phyloP scores from a whole-genome alignment of 2,888 invertebrate genomes.

The Lordiphosa andalusiaca region DNA sequence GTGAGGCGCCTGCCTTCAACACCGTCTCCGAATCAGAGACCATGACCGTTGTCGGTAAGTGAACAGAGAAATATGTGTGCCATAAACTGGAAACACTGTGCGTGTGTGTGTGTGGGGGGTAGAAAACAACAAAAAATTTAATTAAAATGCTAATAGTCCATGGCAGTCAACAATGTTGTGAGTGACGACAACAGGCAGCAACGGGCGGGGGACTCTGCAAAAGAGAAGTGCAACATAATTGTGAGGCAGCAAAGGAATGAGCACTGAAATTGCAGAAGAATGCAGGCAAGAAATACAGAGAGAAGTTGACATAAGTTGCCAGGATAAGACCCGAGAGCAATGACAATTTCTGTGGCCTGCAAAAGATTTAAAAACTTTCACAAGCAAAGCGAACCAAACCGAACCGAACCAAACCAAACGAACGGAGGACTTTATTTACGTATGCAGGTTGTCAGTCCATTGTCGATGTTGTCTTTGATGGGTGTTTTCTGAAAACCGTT shows the following conservation, averaged over 20 bases:
- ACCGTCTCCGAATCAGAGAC: slow-evolving; percentile 88
- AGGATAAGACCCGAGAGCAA: slow-evolving; percentile 9
- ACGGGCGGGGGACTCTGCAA: slow-evolving; percentile 12
- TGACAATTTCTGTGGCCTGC: neutral
- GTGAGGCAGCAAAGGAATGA: slow-evolving; percentile 25
- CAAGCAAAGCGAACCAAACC: neutral
- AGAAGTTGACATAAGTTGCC: slow-evolving; percentile 20
- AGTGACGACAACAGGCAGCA: slow-evolving; percentile 33
- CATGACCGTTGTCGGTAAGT: slow-evolving; percentile 88
- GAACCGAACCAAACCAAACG: neutral
- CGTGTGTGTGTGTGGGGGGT: neutral
- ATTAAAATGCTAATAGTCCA: slow-evolving; percentile 72
- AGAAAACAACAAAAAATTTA: slow-evolving; percentile 61
- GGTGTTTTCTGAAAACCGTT: neutral
- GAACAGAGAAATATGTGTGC: neutral
- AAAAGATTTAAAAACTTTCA: slow-evolving; percentile 12
- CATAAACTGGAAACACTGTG: neutral
- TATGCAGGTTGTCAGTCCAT: slow-evolving; percentile 11
- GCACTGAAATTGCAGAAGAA: neutral
- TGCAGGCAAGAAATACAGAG: neutral
- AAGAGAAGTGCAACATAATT: slow-evolving; percentile 59
- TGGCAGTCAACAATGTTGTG: slow-evolving; percentile 63
- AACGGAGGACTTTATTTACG: neutral
- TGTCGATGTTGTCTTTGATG: slow-evolving; percentile 3
- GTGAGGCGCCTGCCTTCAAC: slow-evolving; percentile 88